Conservation (phyloP, 2,113 vertebrate species). For the Turdus rufiventris region DNA sequence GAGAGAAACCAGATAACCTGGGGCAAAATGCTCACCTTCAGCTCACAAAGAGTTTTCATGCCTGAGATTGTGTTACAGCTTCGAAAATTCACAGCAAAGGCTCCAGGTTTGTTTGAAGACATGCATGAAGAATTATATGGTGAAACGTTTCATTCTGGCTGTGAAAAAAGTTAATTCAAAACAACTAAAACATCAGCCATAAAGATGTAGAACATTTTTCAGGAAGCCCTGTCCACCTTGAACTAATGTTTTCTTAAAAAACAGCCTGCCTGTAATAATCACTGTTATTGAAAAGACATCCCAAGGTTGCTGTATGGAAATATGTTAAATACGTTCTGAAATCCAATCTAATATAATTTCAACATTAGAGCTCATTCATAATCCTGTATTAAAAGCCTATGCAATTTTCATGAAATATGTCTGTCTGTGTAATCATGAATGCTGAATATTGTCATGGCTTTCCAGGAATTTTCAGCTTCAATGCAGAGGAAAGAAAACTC, state of each 20-base stretch:
- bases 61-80: constrained; percentile 37
- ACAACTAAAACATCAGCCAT: constrained; percentile 71
- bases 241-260: constrained; percentile 76
- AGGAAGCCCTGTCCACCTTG: constrained; percentile 69
- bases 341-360: constrained; percentile 72
- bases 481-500: constrained; percentile 66
- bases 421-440: constrained; percentile 72
- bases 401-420: constrained; percentile 75
- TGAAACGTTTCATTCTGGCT: constrained; percentile 63
- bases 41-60: constrained; percentile 53
- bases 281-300: constrained; percentile 70
- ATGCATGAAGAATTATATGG: constrained; percentile 61
- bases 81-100: constrained; percentile 26
- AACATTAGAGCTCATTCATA: constrained; percentile 76
- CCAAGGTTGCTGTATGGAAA: constrained; percentile 70
- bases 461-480: constrained; percentile 71
- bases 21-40: constrained; percentile 24
- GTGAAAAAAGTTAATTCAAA: constrained; percentile 67
- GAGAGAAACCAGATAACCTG: constrained; percentile 16
- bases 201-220: constrained; percentile 72
- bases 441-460: constrained; percentile 74
- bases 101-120: constrained; percentile 62
- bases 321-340: constrained; percentile 77
- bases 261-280: constrained; percentile 69
- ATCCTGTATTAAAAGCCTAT: constrained; percentile 68